Evolutionary conservation across 2,797 vertebrate genomes (phyloP).

Genomic region (Paedocypris micromegethes): DNA sequence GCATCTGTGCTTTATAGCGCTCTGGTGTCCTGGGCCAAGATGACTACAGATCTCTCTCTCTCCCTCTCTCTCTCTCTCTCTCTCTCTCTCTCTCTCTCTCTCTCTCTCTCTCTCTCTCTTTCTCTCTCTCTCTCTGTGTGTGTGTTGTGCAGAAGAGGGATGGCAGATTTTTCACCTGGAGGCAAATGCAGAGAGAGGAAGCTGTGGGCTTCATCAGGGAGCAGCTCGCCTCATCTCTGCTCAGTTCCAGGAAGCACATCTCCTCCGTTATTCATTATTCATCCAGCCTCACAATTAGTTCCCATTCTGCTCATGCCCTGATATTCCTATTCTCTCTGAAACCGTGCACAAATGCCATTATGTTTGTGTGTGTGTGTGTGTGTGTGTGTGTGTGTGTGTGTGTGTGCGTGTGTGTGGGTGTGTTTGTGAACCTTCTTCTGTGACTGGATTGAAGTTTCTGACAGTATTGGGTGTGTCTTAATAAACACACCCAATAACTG

Average conservation of each 20-base stretch:
- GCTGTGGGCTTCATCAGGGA: constrained; percentile 63
- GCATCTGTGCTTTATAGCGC: neutral
- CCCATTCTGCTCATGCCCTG: constrained; percentile 59
- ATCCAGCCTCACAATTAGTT: constrained; percentile 73
- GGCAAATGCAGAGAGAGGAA: constrained; percentile 65
- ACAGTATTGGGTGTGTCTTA: too few relatives aligned
- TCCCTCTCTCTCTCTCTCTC: too few relatives aligned
- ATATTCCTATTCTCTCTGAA: constrained; percentile 27
- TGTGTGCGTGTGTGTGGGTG: neutral
- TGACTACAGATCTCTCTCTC: constrained; percentile 5
- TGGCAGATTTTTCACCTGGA: constrained; percentile 73
- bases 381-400: neutral
- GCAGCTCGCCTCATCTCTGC: constrained; percentile 53
- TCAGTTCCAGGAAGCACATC: constrained; percentile 70
- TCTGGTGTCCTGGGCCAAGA: constrained; percentile 10
- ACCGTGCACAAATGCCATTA: constrained; percentile 28
- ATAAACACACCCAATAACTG: too few relatives aligned
- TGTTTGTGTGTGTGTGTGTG: neutral
- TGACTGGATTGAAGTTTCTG: too few relatives aligned
- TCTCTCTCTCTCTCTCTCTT: too few relatives aligned
- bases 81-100: too few relatives aligned
- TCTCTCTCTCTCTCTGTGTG: too few relatives aligned
- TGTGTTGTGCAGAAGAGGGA: constrained; percentile 22
- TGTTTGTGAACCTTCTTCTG: too few relatives aligned
- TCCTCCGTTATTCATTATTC: constrained; percentile 74